Evolutionary conservation across 2,797 vertebrate species (phyloP), one percentile per base, ranked within the genome.

Genomic region (Danio albolineatus): DNA sequence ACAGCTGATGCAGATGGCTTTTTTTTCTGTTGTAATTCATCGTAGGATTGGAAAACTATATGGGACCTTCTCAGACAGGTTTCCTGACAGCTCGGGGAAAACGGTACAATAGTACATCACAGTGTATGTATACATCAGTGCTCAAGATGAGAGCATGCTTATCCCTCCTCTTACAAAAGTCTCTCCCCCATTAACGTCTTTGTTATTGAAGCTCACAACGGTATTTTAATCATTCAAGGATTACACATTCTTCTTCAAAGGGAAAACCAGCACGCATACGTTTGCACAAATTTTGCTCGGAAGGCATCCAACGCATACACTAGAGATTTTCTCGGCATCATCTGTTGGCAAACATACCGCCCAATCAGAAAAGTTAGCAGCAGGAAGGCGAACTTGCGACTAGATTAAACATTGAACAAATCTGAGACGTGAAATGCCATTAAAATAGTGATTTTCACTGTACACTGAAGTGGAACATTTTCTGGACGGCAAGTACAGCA

Each of bases 201-300:
- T 80, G 72, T 78, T 83, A 77, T 46, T 51, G 39, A 81, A 49
- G 49, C 75, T 56, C 84, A 80, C 66, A 16, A 70, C 51, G 19
- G 84, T 79, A 69, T 82, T 85, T 84, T 76, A 79, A 78, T 86
- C 71, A 81, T 82, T 81, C 82, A 75, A 83, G 81, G 83, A 83
- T 83, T 84, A 84, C 84, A 82, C 61, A 74, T 69, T 81, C 66
- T 76, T 69, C 59, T 48, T 77, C 80, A 77, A 84, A 84, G 76
- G 72, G 21, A 80, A 76, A 75, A 75, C 57, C 46, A 71, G 64
- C 62, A 70, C n/a, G 73, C 67, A 61, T 80, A 49, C 56, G 59
- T 78, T 80, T 78, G 70, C 76, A 74, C 56, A 79, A 46, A 59
- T 62, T 78, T 78, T 74, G 19, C 59, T 79, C 78, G 17, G 80